These are phyloP conservation scores for Podarcis muralis DNA, from an alignment of 2,113 vertebrate genomes.

Conservation along the genomic window DNA sequence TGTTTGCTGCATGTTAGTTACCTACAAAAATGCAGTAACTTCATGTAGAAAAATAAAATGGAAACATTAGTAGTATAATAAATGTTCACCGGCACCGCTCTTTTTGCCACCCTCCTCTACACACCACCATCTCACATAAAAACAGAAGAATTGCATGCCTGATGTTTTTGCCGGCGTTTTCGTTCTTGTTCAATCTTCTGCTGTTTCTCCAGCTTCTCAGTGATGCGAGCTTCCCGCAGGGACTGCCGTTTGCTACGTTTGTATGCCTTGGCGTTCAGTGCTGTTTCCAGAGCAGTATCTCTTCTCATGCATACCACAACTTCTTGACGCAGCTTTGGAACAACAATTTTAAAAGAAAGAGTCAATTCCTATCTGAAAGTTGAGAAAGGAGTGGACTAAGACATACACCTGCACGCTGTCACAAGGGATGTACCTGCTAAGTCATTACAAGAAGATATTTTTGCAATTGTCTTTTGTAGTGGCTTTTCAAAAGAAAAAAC, in stretches of 20 bases:
- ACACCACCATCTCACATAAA: not conserved
- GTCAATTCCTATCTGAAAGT: not conserved
- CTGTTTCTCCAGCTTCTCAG: slow-evolving; percentile 98
- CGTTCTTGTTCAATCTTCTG: slow-evolving; percentile 98
- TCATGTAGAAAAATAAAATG: not conserved
- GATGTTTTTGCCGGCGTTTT: slow-evolving; percentile 96
- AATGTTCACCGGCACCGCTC: too few relatives aligned
- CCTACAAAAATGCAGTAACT: not conserved
- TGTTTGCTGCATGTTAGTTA: not conserved
- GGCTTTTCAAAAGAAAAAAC: not conserved
- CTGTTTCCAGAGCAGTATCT: slow-evolving; percentile 93
- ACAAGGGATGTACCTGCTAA: not conserved
- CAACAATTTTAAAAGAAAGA: not conserved
- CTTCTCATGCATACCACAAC: slow-evolving; percentile 98
- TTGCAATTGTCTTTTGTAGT: not conserved
- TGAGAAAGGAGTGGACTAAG: not conserved
- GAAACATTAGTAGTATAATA: not conserved
- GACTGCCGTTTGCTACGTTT: slow-evolving; percentile 98
- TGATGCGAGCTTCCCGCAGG: slow-evolving; percentile 93
- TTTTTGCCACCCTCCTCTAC: not conserved
- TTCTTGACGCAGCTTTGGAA: slow-evolving; percentile 89
- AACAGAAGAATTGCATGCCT: slow-evolving; percentile 74
- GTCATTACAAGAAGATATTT: not conserved
- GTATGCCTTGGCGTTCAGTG: slow-evolving; percentile 95
- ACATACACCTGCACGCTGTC: not conserved